These are phyloP conservation scores for Chrysochloris asiatica DNA, from an alignment of 2,113 vertebrate genomes.

Conservation along the genomic window DNA sequence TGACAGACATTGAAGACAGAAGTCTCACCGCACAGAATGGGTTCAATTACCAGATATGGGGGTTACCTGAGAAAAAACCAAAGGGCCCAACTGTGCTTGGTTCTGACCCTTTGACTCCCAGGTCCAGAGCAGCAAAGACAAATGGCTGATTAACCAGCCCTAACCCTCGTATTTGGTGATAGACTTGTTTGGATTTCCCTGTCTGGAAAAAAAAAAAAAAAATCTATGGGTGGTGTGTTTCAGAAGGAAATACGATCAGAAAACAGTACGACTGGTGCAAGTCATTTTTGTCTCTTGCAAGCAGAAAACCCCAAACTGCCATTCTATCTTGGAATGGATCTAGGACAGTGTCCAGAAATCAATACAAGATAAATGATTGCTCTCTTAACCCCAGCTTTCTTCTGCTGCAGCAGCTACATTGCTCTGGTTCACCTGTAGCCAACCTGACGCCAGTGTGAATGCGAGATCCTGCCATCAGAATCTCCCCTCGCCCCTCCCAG, in stretches of 20 bases:
- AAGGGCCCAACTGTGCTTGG: constrained; percentile 83
- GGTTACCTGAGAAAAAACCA: constrained; percentile 87
- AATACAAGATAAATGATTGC: constrained; percentile 88
- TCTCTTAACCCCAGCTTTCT: constrained; percentile 85
- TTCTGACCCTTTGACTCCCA: constrained; percentile 84
- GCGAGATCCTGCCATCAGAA: constrained; percentile 83
- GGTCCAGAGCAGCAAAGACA: constrained; percentile 81
- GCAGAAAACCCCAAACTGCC: constrained; percentile 82
- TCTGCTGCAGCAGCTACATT: constrained; percentile 74
- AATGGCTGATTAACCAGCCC: constrained; percentile 84
- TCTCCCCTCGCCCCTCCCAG: constrained; percentile 57
- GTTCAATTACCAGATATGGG: constrained; percentile 87
- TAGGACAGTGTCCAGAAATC: constrained; percentile 88
- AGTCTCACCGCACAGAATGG: constrained; percentile 85
- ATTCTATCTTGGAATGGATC: constrained; percentile 86
- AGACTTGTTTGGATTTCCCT: constrained; percentile 86
- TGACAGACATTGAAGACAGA: constrained; percentile 88
- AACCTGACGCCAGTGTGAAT: constrained; percentile 87
- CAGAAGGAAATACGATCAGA: constrained; percentile 86
- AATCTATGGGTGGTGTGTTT: constrained; percentile 81
- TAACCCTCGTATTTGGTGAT: constrained; percentile 80
- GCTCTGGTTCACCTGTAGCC: constrained; percentile 86
- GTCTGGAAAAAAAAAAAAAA: constrained; percentile 73
- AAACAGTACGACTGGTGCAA: constrained; percentile 74
- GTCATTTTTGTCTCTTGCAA: constrained; percentile 78